Base-by-base conservation (phyloP, 1,140 invertebrate genomes). In the Philotrypesis tridentata region DNA sequence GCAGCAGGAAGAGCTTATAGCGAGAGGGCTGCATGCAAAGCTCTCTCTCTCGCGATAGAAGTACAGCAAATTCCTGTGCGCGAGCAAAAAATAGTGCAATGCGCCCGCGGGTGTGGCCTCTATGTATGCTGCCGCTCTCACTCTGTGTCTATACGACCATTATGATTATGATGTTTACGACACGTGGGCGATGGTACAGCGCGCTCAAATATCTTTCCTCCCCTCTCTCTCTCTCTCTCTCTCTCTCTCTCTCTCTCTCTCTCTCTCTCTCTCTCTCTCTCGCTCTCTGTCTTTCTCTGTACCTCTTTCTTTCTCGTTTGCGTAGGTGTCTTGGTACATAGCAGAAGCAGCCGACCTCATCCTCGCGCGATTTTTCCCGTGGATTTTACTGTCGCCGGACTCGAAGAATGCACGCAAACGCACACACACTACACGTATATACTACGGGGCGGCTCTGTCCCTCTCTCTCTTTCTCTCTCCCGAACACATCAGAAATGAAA, bases 131-230 rank as follows among this genome's bases (percentile, higher is more conserved):
- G 70, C 65, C 40, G 70, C 80, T 43, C 40, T 43, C 40, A 9
- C 40, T 43, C 40, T 43, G 40, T 43, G 40, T 43, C 40, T 55
- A 55, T 55, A 55, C 48, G n/a, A 61, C 82, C 70, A 83, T 85
- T 84, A 87, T 86, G 81, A 84, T 87, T 85, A 86, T 85, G 83
- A 85, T 87, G 86, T 87, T 88, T 87, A 88, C 87, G 87, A 87
- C 83, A 73, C 43, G 70, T 14, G 48, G 48, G 21, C 48, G 48
- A 17, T 70, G 43, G 80, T 17, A 67, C 40, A n/a, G 72, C 25
- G 43, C 73, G 21, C 48, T 5, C 48, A 17, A 55, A 7, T 55
- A 55, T 55, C 48, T 55, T 55, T 14, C 40, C 17, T 43, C 40
- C 40, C 17, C 40, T 43, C 40, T 43, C 40, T 43, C 40, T 43